Evolutionary conservation across 2,113 vertebrate species (phyloP), one percentile per base, ranked within the genome.

Genomic region (Micronycteris hirsuta): DNA sequence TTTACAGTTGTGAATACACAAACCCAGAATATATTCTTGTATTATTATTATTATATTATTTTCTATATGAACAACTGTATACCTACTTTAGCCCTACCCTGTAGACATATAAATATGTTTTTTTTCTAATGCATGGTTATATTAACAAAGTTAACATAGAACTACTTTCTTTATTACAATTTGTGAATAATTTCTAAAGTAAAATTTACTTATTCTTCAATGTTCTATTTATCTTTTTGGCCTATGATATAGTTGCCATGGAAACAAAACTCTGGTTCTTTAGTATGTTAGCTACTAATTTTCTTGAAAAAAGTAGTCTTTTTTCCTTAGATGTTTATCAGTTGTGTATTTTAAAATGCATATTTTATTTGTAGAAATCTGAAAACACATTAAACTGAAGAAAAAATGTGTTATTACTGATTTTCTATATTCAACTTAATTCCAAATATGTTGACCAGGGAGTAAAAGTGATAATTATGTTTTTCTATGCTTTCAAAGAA

Each of bases 401-500:
- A 96, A 90, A 4, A 76, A 4, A 84, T 20, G 31, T 73, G 16
- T 3, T 88, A 56, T 96, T 86, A 45, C 22, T 52, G 7, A 83
- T 95, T 90, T 89, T 22, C 28, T 70, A n/a, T 45, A 70, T 86
- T 95, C 28, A 93, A 28, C 7, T 78, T 47, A 22, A 38, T 52
- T 36, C 13, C 93, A 80, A 92, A 68, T 74, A 61, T 67, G 36
- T 88, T 87, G 73, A 87, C 63, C n/a, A 88, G 16, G 6, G n/a
- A n/a, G 7, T 93, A 52, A 94, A 93, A 85, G 47, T 68, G 38
- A 82, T 88, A 91, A 45, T 78, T 97, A 80, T 74, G 45, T 56
- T 33, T 91, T 91, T 47, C 97, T 76, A 86, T 47, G 90, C 84
- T 97, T 97, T 96, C 83, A 97, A 95, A 97, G 49, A 93, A 89